A percentile compares a stretch with the other conserved stretches of the same genome.
phyloP scores from a whole-genome alignment of 2,113 vertebrate genomes.

The Sander lucioperca region DNA sequence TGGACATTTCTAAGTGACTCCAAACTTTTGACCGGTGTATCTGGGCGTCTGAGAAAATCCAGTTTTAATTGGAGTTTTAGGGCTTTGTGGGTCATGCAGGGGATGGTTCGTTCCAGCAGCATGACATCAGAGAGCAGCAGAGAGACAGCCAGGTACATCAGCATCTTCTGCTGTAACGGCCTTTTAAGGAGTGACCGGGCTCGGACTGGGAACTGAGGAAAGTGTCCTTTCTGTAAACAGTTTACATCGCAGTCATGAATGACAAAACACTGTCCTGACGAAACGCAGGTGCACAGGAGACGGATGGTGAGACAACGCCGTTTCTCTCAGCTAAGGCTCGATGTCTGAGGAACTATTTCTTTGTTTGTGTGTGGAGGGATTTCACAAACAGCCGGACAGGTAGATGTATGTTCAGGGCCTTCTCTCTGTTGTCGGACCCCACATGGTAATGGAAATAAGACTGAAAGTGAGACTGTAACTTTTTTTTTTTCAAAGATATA shows the following conservation, averaged over 20 bases:
- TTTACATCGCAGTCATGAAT: conserved; percentile 71
- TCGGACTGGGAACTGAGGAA: conserved; percentile 60
- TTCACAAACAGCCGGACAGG: background rate
- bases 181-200: conserved; percentile 82
- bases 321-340: too few species aligned
- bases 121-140: conserved; percentile 64
- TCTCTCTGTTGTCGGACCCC: background rate
- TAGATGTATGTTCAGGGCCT: background rate
- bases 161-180: conserved; percentile 45
- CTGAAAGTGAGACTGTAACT: too few species aligned
- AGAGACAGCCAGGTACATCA: conserved; percentile 58
- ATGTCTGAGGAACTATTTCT: background rate
- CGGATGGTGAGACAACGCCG: conserved; percentile 2
- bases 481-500: too few species aligned
- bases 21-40: too few species aligned
- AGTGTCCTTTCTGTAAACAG: conserved; percentile 79
- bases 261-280: conserved; percentile 59
- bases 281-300: conserved; percentile 53
- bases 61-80: too few species aligned
- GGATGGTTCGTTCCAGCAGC: conserved; percentile 41
- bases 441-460: too few species aligned
- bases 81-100: background rate
- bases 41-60: too few species aligned
- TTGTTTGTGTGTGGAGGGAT: background rate
- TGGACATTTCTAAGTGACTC: too few species aligned